These are phyloP conservation scores for Epinotia brunnichana DNA, from an alignment of 2,888 invertebrate genomes.

Conservation along the genomic window DNA sequence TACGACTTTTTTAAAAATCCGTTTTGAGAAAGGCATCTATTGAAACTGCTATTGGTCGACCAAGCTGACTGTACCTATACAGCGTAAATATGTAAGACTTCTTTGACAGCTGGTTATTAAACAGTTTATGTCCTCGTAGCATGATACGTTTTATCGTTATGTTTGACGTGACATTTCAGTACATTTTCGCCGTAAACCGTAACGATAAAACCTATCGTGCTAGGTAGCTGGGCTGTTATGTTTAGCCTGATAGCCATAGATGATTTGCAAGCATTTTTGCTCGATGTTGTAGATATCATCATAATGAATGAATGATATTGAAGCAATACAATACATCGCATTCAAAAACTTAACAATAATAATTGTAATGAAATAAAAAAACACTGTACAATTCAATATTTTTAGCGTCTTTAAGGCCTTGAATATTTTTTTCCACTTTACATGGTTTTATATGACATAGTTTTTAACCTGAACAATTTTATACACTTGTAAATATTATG, in stretches of 20 bases:
- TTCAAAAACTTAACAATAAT: not conserved
- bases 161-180: too few species aligned
- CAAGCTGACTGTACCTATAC: too few species aligned
- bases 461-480: conserved; percentile 30
- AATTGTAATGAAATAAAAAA: not conserved
- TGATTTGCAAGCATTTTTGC: conserved; percentile 5
- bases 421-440: conserved; percentile 16
- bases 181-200: too few species aligned
- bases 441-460: conserved; percentile 26
- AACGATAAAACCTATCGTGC: too few species aligned
- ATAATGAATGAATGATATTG: not conserved
- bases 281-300: not conserved
- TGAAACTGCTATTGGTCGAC: too few species aligned
- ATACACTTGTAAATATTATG: conserved; percentile 20
- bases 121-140: too few species aligned
- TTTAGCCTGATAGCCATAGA: not conserved
- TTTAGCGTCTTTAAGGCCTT: not conserved
- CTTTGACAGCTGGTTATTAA: too few species aligned
- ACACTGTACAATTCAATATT: not conserved
- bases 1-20: too few species aligned
- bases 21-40: too few species aligned
- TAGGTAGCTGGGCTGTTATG: not conserved
- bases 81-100: too few species aligned
- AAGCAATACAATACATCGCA: conserved; percentile 9
- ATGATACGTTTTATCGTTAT: too few species aligned